Percentiles rank a stretch among this genome's conserved stretches.
Conservation (phyloP, 2,888 invertebrate species). For the Pristionchus arcanus region DNA sequence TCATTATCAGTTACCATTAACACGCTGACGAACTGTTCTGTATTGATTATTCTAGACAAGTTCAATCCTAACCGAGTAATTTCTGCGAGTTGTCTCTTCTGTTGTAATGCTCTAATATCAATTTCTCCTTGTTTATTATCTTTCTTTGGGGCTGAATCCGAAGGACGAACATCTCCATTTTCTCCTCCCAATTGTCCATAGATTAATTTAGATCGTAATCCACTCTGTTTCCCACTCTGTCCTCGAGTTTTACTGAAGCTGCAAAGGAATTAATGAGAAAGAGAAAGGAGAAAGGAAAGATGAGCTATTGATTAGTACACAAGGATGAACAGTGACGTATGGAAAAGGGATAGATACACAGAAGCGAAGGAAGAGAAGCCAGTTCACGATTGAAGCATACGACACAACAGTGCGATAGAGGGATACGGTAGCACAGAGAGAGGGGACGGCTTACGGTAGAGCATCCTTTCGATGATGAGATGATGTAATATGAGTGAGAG, state of each 20-base stretch:
- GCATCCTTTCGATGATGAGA: conserved; percentile 68
- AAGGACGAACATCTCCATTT: conserved; percentile 89
- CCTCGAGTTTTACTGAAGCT: conserved; percentile 60
- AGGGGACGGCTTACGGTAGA: conserved; percentile 65
- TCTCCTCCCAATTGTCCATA: conserved; percentile 86
- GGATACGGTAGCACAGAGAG: conserved; percentile 65
- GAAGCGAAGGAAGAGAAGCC: neutral
- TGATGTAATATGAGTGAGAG: conserved; percentile 56
- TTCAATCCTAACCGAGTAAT: conserved; percentile 83
- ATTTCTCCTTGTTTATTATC: conserved; percentile 73
- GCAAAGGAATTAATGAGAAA: neutral
- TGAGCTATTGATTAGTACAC: neutral
- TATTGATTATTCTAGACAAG: too few species aligned
- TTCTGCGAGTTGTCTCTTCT: conserved; percentile 98
- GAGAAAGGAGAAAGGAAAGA: neutral
- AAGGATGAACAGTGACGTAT: neutral
- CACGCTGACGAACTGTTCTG: too few species aligned
- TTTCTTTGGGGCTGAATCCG: conserved; percentile 72
- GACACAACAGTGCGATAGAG: conserved; percentile 3
- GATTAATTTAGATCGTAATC: conserved; percentile 63
- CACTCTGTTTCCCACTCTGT: conserved; percentile 67
- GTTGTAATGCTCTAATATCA: conserved; percentile 86
- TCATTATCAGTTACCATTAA: neutral
- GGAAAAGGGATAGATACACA: conserved; percentile 10
- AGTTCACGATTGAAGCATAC: neutral